These are phyloP conservation scores for Anagyrus pseudococci DNA, from an alignment of 2,888 invertebrate species.

Conservation along the genomic window DNA sequence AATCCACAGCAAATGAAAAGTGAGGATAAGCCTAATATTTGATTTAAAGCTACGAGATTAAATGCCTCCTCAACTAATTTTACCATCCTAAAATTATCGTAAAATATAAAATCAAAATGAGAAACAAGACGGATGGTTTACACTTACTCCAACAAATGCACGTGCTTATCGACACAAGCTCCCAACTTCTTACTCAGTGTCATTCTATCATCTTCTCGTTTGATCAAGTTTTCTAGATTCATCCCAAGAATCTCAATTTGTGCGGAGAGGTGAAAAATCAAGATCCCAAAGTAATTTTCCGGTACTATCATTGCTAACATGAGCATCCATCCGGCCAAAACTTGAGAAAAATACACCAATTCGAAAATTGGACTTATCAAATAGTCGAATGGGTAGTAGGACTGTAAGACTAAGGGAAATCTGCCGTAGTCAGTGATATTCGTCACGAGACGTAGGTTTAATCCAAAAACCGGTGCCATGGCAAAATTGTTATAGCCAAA, in stretches of 20 bases:
- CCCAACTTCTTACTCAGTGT: not conserved
- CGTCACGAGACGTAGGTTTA: constrained; percentile 1
- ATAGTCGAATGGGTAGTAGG: not conserved
- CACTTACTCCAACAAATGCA: constrained; percentile 1
- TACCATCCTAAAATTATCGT: too few relatives aligned
- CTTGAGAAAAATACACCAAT: not conserved
- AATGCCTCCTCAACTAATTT: too few relatives aligned
- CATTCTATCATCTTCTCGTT: not conserved
- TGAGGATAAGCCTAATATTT: too few relatives aligned
- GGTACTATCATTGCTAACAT: not conserved
- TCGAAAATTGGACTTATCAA: not conserved
- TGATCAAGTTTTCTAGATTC: not conserved
- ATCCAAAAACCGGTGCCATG: not conserved
- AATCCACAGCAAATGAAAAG: too few relatives aligned
- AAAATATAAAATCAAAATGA: too few relatives aligned
- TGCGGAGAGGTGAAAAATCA: constrained; percentile 1
- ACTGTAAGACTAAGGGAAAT: not conserved
- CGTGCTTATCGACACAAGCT: not conserved
- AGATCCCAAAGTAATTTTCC: not conserved
- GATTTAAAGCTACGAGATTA: too few relatives aligned
- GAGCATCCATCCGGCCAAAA: not conserved
- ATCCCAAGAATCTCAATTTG: constrained; percentile 8
- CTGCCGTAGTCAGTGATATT: constrained; percentile 2
- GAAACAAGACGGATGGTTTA: too few relatives aligned
- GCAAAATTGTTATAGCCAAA: not conserved